These are phyloP conservation scores for Himalopsyche kuldschensis DNA, from an alignment of 2,888 invertebrate species.

Conservation along the genomic window DNA sequence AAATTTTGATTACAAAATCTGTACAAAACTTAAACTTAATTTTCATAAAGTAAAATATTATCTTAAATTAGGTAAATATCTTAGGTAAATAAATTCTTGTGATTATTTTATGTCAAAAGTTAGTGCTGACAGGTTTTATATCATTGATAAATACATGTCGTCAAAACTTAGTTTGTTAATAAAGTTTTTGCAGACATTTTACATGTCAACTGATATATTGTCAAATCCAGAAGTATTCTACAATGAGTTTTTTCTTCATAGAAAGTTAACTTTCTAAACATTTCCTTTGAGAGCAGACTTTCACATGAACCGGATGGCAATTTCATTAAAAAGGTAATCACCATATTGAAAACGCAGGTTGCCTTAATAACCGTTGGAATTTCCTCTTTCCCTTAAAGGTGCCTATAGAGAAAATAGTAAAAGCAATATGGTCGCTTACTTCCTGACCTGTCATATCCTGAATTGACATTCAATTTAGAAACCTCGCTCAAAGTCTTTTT, in stretches of 20 bases:
- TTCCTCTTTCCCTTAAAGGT: neutral
- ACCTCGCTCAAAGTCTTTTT: conserved; percentile 10
- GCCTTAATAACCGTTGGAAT: neutral
- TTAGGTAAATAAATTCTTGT: too few relatives aligned
- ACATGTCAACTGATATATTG: neutral
- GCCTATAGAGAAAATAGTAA: neutral
- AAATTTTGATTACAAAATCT: too few relatives aligned
- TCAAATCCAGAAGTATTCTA: neutral
- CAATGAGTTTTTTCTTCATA: neutral
- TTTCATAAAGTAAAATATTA: too few relatives aligned
- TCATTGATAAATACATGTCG: too few relatives aligned
- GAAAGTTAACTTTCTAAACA: neutral
- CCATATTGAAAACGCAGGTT: neutral
- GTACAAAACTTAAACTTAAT: too few relatives aligned
- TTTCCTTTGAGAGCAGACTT: neutral
- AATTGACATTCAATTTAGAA: conserved; percentile 25
- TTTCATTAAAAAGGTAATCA: neutral
- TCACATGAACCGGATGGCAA: neutral
- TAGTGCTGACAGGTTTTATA: too few relatives aligned
- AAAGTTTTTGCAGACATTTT: neutral
- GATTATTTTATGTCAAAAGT: too few relatives aligned
- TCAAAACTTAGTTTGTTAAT: neutral
- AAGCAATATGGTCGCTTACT: conserved; percentile 21
- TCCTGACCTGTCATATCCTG: conserved; percentile 23
- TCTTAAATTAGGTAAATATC: too few relatives aligned